Percentiles rank a stretch among this genome's conserved stretches.
These are phyloP conservation scores for Hymenopus coronatus DNA, from an alignment of 2,888 invertebrate species.

Conservation along the genomic window DNA sequence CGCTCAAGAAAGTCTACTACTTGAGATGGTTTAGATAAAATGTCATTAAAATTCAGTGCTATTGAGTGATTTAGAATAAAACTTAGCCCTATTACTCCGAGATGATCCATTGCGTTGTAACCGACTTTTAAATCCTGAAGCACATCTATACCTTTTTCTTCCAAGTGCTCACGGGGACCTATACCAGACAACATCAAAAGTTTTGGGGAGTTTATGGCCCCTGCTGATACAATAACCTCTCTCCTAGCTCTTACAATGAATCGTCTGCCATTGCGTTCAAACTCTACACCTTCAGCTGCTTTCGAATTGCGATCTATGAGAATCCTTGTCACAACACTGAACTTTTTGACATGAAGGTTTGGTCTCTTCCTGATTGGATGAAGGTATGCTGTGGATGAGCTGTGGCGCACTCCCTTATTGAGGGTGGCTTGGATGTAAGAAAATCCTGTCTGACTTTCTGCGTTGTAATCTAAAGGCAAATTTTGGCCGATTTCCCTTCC, in stretches of 20 bases:
- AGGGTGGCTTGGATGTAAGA: slow-evolving; percentile 63
- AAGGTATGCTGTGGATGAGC: slow-evolving; percentile 59
- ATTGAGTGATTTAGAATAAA: slow-evolving; percentile 56
- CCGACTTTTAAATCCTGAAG: slow-evolving; percentile 72
- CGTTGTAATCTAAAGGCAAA: slow-evolving; percentile 67
- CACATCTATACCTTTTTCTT: slow-evolving; percentile 58
- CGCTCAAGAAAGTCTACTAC: slow-evolving; percentile 43
- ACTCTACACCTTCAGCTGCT: slow-evolving; percentile 56
- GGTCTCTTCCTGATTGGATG: slow-evolving; percentile 51
- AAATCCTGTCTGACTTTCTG: slow-evolving; percentile 61
- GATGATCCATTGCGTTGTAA: slow-evolving; percentile 62
- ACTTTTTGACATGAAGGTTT: slow-evolving; percentile 58
- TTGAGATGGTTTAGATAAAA: neutral
- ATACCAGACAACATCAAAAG: slow-evolving; percentile 56
- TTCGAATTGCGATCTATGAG: slow-evolving; percentile 52
- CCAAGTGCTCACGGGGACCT: slow-evolving; percentile 60
- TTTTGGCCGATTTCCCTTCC: slow-evolving; percentile 53
- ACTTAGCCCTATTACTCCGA: slow-evolving; percentile 61
- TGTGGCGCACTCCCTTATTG: slow-evolving; percentile 52
- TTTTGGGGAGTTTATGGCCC: slow-evolving; percentile 78
- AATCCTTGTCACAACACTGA: slow-evolving; percentile 55
- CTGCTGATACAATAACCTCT: slow-evolving; percentile 72
- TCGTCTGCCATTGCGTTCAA: slow-evolving; percentile 48
- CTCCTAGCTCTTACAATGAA: slow-evolving; percentile 55
- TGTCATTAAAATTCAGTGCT: neutral